Percentiles rank a stretch among this genome's conserved stretches.
Evolutionary conservation across 2,888 invertebrate species (phyloP).

Genomic region (Crematogaster levior): DNA sequence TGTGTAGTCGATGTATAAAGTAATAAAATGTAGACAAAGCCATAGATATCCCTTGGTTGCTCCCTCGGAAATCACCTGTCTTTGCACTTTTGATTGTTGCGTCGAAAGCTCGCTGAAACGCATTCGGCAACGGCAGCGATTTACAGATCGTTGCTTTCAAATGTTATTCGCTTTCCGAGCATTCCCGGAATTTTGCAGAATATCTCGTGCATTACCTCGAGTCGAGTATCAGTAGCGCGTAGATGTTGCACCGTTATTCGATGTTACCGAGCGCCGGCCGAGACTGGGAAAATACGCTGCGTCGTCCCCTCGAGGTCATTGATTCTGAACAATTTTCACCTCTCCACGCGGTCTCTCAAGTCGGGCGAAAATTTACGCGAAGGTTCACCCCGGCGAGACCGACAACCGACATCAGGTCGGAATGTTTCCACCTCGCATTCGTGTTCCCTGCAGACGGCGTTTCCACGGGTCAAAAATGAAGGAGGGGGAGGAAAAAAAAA

Average conservation of each 20-base stretch:
- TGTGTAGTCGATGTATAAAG: not conserved
- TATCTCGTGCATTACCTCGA: slow-evolving; percentile 34
- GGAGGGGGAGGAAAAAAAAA: not conserved
- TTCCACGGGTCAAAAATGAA: slow-evolving; percentile 41
- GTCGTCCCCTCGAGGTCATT: slow-evolving; percentile 38
- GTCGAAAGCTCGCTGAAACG: slow-evolving; percentile 6
- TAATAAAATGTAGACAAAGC: not conserved
- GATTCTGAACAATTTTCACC: slow-evolving; percentile 50
- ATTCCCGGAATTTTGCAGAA: slow-evolving; percentile 49
- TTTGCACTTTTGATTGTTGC: slow-evolving; percentile 28
- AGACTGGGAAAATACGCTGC: slow-evolving; percentile 33
- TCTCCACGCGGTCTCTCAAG: slow-evolving; percentile 37
- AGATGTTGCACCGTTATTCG: slow-evolving; percentile 30
- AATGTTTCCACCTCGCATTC: slow-evolving; percentile 47
- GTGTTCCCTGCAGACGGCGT: slow-evolving; percentile 32
- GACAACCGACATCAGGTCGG: slow-evolving; percentile 37
- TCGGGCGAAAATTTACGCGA: slow-evolving; percentile 44
- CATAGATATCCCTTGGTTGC: not conserved
- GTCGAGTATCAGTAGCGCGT: slow-evolving; percentile 31
- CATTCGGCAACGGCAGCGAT: slow-evolving; percentile 32
- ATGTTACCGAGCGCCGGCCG: slow-evolving; percentile 5
- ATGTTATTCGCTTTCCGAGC: slow-evolving; percentile 39
- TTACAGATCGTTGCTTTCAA: slow-evolving; percentile 49
- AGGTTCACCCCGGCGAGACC: slow-evolving; percentile 28
- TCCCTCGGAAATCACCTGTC: not conserved